Base-by-base conservation (phyloP, 2,113 vertebrate species). In the Gorsachius goisagi region DNA sequence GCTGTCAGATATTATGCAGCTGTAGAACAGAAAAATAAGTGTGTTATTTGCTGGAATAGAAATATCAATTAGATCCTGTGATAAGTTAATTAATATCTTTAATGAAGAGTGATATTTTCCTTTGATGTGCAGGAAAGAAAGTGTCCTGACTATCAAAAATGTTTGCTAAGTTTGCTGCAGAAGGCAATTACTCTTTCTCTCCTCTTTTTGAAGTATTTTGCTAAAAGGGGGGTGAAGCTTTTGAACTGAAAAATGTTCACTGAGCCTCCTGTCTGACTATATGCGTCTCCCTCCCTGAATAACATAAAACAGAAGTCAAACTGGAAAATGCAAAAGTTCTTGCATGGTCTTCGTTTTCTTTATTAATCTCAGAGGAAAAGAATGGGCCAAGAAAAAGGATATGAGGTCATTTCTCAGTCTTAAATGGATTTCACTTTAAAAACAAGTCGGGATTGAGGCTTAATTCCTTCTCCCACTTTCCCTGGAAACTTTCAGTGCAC, bases 211-310 rank as follows among this genome's bases (percentile, higher is more conserved):
- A 95, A 97, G 67, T 82, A 86, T 90, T 92, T 91, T 85, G 50
- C 81, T 92, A 73, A 82, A 82, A 72, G 53, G 15, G 11, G 22
- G 32, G 32, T 69, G 67, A 95, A 96, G 44, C 32, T 84, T 96
- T 83, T 94, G 94, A 96, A 90, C 77, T 68, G 59, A 93, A 95
- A 90, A 95, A 80, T 62, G n/a, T 88, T 95, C 79, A 85, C 78
- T 95, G 93, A 96, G 27, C 35, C 66, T 96, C 81, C 87, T 93
- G 95, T 94, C 96, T 97, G 85, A 93, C 60, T 89, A 23, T 44
- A 79, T 89, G 71, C 45, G 91, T 94, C 80, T 96, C 85, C 83
- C 83, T 92, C 64, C 32, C 64, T 71, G 49, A 87, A 93, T 90
- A 95, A 88, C 37, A 55, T 15, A 89, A 90, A 95, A 80, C 75